Conservation (phyloP, 2,113 vertebrate species). For the Pitta sordida region DNA sequence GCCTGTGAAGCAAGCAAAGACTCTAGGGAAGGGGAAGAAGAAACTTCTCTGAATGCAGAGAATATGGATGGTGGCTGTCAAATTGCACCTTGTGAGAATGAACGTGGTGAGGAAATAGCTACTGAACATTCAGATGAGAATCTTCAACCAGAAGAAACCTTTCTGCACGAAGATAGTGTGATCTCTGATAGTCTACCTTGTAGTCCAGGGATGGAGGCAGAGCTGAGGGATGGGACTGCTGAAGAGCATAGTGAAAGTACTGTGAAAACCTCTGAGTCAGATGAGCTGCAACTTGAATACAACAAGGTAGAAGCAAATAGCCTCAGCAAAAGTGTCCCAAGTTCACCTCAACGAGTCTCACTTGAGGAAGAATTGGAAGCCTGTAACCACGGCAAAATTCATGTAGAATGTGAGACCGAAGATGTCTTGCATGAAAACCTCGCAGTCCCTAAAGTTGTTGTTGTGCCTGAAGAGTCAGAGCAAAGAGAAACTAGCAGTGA, state of each 20-base stretch:
- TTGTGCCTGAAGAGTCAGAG: slow-evolving; percentile 54
- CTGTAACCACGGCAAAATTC: background rate
- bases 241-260: background rate
- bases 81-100: slow-evolving; percentile 58
- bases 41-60: slow-evolving; percentile 20
- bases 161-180: background rate
- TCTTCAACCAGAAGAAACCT: slow-evolving; percentile 43
- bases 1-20: slow-evolving; percentile 1
- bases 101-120: slow-evolving; percentile 27
- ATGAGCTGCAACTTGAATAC: background rate
- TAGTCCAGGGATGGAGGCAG: background rate
- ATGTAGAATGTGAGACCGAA: background rate
- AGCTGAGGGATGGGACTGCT: background rate
- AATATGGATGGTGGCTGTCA: slow-evolving; percentile 67
- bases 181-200: background rate
- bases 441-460: slow-evolving; percentile 34
- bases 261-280: background rate
- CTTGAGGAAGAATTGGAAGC: background rate
- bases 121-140: slow-evolving; percentile 3
- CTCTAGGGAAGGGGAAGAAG: slow-evolving; percentile 4
- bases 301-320: background rate
- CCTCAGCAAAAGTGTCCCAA: background rate
- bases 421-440: background rate
- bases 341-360: background rate
- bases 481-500: slow-evolving; percentile 61